Evolutionary conservation across 2,113 vertebrate species (phyloP).

Genomic region (Plestiodon gilberti): DNA sequence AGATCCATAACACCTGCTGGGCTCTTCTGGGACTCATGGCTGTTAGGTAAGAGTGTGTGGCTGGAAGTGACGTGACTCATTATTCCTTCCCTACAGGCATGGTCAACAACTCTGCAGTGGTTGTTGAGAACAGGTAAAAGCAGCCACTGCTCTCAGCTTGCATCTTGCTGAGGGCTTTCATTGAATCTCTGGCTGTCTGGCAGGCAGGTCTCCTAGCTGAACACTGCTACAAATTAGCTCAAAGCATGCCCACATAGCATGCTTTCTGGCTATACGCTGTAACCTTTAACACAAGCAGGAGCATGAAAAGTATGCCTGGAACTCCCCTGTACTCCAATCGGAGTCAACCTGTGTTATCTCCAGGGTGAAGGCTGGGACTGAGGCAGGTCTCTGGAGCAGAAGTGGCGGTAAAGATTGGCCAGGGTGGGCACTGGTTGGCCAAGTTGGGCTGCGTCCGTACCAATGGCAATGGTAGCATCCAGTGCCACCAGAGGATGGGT

Average conservation of each 20-base stretch:
- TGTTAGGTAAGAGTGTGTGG: conserved; percentile 79
- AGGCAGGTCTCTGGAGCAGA: neutral
- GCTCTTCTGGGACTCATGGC: conserved; percentile 94
- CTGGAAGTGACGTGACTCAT: too few relatives aligned
- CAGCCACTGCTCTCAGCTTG: neutral
- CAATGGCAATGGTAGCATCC: too few relatives aligned
- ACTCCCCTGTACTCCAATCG: neutral
- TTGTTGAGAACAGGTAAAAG: neutral
- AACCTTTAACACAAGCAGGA: neutral
- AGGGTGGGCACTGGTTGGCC: too few relatives aligned
- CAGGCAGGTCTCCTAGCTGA: neutral
- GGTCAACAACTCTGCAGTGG: neutral
- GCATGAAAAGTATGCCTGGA: neutral
- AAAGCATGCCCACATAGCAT: too few relatives aligned
- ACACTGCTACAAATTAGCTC: neutral
- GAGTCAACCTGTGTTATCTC: neutral
- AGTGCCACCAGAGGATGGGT: too few relatives aligned
- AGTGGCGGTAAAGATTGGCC: too few relatives aligned
- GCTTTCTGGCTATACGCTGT: neutral
- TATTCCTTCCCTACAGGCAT: accelerated
- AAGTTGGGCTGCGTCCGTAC: too few relatives aligned
- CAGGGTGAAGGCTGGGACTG: neutral
- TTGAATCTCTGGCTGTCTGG: neutral
- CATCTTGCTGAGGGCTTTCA: neutral
- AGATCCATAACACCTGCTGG: conserved; percentile 96